Percentiles rank a stretch among this genome's conserved stretches.
These are phyloP conservation scores for Lepidostoma basale DNA, from an alignment of 1,140 invertebrate species.

Conservation along the genomic window DNA sequence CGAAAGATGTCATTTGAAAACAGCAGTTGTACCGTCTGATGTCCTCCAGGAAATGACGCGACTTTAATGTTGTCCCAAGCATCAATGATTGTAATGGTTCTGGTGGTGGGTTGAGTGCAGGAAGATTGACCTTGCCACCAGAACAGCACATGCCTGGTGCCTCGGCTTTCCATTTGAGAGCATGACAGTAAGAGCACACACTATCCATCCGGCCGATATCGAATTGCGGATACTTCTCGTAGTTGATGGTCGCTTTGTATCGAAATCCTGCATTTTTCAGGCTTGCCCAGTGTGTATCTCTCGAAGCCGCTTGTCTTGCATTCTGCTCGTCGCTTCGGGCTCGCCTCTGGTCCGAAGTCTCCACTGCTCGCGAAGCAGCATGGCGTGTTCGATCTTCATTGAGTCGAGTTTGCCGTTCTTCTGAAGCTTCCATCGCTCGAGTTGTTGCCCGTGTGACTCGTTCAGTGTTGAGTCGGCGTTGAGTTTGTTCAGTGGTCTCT, in stretches of 20 bases:
- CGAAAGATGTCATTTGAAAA: conserved; percentile 55
- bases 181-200: neutral
- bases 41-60: conserved; percentile 48
- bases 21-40: conserved; percentile 50
- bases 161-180: neutral
- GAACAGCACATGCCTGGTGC: conserved; percentile 33
- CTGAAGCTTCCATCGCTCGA: too few relatives aligned
- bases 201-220: neutral
- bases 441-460: too few relatives aligned
- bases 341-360: too few relatives aligned
- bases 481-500: too few relatives aligned
- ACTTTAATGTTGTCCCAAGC: conserved; percentile 37
- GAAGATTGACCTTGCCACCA: conserved; percentile 50
- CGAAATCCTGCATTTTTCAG: neutral
- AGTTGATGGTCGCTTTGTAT: neutral
- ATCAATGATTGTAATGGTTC: conserved; percentile 44
- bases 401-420: too few relatives aligned
- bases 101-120: conserved; percentile 45
- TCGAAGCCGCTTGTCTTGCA: too few relatives aligned
- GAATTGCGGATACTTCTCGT: neutral
- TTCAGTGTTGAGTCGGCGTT: too few relatives aligned
- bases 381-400: too few relatives aligned
- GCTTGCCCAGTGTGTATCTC: too few relatives aligned
- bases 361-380: too few relatives aligned
- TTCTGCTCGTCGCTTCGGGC: too few relatives aligned